Evolutionary conservation across 2,113 vertebrate genomes (phyloP).

Genomic region (Centrocercus urophasianus): DNA sequence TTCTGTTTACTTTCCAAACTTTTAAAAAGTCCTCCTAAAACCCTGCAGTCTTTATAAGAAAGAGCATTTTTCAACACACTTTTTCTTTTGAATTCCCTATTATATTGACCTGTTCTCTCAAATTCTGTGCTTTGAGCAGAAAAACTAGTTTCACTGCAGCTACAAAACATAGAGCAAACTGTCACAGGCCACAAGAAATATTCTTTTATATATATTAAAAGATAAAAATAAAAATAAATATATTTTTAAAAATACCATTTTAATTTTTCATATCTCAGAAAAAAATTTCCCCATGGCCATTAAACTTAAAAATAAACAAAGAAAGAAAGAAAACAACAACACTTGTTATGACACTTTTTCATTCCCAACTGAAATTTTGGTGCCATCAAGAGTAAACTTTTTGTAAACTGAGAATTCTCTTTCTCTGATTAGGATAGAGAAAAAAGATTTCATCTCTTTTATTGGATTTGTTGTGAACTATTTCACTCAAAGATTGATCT

Average conservation of each 20-base stretch:
- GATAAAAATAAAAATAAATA: too few species aligned
- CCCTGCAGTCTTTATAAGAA: background rate
- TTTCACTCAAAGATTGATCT: background rate
- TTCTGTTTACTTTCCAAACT: background rate
- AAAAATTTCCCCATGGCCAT: background rate
- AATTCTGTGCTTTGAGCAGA: background rate
- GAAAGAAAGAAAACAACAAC: too few species aligned
- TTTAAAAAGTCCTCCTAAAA: background rate
- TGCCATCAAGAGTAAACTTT: background rate
- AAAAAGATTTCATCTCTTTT: background rate
- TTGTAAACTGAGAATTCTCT: background rate
- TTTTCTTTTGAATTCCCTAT: background rate
- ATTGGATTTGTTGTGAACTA: background rate
- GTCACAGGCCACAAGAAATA: background rate
- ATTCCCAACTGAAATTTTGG: background rate
- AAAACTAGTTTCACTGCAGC: background rate
- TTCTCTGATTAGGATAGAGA: background rate
- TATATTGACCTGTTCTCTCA: background rate
- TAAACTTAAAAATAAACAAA: background rate
- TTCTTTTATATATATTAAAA: too few species aligned
- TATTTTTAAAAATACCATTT: background rate
- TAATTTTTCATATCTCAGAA: background rate
- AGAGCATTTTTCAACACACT: background rate
- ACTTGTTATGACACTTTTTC: background rate
- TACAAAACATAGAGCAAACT: background rate